Base-by-base conservation (phyloP, 2,113 vertebrate species). In the Nibea albiflora region DNA sequence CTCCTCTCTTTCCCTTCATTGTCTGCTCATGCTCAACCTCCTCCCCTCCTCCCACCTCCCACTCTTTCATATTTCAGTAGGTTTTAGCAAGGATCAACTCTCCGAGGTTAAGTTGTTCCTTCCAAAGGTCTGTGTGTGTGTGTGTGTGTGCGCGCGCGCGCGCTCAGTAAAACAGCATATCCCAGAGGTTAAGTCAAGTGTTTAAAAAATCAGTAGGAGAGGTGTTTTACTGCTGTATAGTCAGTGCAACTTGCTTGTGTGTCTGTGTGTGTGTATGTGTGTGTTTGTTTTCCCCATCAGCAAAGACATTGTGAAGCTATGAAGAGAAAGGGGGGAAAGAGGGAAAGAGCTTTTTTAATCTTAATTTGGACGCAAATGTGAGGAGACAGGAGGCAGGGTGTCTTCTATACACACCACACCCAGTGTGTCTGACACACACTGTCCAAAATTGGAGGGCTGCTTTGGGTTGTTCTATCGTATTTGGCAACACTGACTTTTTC, bases 1-100 rank as follows among this genome's bases (percentile, higher is more conserved):
- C 10, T 6, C n/a, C 14, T 76, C 46, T 19, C 67, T 62, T 76
- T 46, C 44, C 44, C 44, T 81, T 80, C 66, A 85, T 75, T 78
- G 86, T 81, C 80, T 85, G 61, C 76, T 58, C 22, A 66, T 9
- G 22, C 76, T 81, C 73, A 54, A 39, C 70, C 47, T 58, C 71
- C 24, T 44, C 80, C 39, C 63, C 52, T 75, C 76, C 56, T 70
- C 57, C 73, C 47, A 26, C 52, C n/a, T n/a, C n/a, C n/a, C 61
- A 83, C 44, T 86, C 90, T 76, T 93, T 84, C 88, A 93, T 93
- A 91, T 93, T 93, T 93, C 61, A 93, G 86, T 82, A 92, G 85
- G 84, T 92, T 92, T 93, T 92, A 91, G 88, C 83, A 74, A 80
- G 81, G 88, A 92, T 90, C 80, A 90, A 88, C 83, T 90, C 90